Base-by-base conservation (phyloP, 2,888 invertebrate genomes). In the Clanis bilineata region DNA sequence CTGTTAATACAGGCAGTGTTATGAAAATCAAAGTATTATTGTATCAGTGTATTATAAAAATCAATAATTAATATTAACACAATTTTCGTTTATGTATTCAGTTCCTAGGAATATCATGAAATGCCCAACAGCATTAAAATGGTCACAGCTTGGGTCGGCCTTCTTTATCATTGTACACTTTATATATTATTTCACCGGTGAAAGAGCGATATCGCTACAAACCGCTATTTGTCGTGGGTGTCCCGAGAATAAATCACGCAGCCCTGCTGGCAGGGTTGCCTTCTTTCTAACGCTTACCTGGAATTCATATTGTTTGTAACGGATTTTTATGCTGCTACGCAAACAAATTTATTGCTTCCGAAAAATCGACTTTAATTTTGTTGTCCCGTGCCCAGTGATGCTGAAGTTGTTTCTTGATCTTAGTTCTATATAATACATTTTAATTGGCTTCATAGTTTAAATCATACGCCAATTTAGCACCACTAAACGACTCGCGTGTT, bases 181-280 rank as follows among this genome's bases (percentile, higher is more conserved):
- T 81, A 83, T 82, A 85, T 82, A 83, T 86, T 87, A 85, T 87
- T 87, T 84, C 75, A 75, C 79, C 79, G 77, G 81, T 80, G 79
- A 83, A 84, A 84, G 85, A 86, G 82, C 85, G 86, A 88, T 86
- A 84, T 80, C 78, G 80, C 84, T 86, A 88, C 86, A 87, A 87
- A 88, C 88, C 86, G 86, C 87, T 88, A 89, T 90, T 91, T 90
- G 87, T 90, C 88, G 89, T 86, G 74, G 79, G 80, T 76, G 79
- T 83, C 79, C 77, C 77, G 74, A 71, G 77, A 81, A 87, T 90
- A 90, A 89, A 90, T 90, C 90, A 88, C 80, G 81, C 80, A 77
- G 79, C 87, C 86, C 83, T 74, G 67, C 71, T 56, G 65, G 63
- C 70, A 79, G 78, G 79, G 79, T 70, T 71, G 68, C 70, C 76